Evolutionary conservation across 2,113 vertebrate species (phyloP), one percentile per base, ranked within the genome.

Genomic region (Plecturocebus donacophilus): DNA sequence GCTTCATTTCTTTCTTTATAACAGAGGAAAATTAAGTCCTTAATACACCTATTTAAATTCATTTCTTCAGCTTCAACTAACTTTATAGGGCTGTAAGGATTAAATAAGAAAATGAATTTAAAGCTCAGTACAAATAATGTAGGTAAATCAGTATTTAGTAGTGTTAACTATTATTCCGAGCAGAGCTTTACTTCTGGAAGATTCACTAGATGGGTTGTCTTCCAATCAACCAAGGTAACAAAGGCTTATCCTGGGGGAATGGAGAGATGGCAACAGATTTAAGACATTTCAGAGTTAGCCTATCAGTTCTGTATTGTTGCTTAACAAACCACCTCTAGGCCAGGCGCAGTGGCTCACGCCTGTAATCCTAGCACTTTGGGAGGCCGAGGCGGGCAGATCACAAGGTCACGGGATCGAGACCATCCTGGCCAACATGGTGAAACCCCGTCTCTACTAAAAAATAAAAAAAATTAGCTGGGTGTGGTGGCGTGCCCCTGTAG

Each of bases 51-150:
- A 79, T 27, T 80, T 73, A 85, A 79, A 88, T 20, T 66, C 17
- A 90, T 52, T 96, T 89, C 38, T 93, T 85, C 64, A 94, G 11
- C 66, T 94, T 30, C 47, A 92, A 84, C 52, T 35, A 19, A 85
- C 45, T 92, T 87, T 80, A 6, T 40, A 70, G 47, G 47, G 12
- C 64, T 73, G 56, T 66, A 52, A 91, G 68, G 32, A 81, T 85
- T 80, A 88, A 97, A 64, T 27, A 89, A 21, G 49, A 68, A 42
- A 61, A 77, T 61, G 32, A 75, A 79, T 56, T 68, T 89, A 80
- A 94, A 77, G 30, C 19, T 88, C 27, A 58, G 23, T 58, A 58
- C 84, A 45, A 42, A n/a, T 80, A 6, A 35, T 54, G 23, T n/a
- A 83, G 32, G 30, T 81, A 79, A 84, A 38, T 20, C n/a, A 38